Conservation (phyloP, 2,888 invertebrate species). For the Cheilosia vernalis region DNA sequence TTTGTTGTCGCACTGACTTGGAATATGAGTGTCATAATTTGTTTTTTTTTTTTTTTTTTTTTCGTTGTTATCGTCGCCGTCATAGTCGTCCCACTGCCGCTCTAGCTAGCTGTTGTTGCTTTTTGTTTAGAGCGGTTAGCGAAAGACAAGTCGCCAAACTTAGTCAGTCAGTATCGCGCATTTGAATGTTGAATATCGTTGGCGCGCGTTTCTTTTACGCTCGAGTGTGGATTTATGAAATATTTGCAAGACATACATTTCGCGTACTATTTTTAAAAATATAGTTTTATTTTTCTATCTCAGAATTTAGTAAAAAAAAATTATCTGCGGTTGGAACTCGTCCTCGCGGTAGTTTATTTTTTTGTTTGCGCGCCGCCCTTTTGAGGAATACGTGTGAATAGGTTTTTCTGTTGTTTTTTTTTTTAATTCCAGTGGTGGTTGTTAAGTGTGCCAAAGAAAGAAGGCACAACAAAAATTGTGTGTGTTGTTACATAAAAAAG, state of each 20-base stretch:
- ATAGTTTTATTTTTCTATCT: not conserved
- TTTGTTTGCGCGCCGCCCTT: not conserved
- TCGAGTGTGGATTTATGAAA: conserved; percentile 37
- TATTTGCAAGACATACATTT: conserved; percentile 24
- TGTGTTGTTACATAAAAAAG: conserved; percentile 49
- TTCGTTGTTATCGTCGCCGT: conserved; percentile 2
- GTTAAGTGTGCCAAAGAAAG: conserved; percentile 15
- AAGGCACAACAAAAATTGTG: conserved; percentile 7
- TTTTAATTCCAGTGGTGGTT: conserved; percentile 20
- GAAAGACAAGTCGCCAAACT: conserved; percentile 69
- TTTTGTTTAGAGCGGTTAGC: conserved; percentile 57
- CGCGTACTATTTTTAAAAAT: conserved; percentile 47
- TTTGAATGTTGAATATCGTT: conserved; percentile 79
- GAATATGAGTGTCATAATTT: conserved; percentile 58
- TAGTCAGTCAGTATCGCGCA: conserved; percentile 81
- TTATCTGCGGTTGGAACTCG: conserved; percentile 21
- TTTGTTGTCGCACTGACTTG: conserved; percentile 64
- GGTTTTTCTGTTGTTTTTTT: not conserved
- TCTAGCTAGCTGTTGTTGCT: conserved; percentile 60
- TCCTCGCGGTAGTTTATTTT: conserved; percentile 4
- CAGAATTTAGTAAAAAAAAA: conserved; percentile 1
- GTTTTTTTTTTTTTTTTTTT: conserved; percentile 54
- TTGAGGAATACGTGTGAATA: not conserved
- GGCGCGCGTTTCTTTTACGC: conserved; percentile 44
- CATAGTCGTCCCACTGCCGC: conserved; percentile 36